A percentile compares a stretch with the other conserved stretches of the same genome.
phyloP scores from a whole-genome alignment of 2,113 vertebrate species.

The Onychostoma macrolepis region DNA sequence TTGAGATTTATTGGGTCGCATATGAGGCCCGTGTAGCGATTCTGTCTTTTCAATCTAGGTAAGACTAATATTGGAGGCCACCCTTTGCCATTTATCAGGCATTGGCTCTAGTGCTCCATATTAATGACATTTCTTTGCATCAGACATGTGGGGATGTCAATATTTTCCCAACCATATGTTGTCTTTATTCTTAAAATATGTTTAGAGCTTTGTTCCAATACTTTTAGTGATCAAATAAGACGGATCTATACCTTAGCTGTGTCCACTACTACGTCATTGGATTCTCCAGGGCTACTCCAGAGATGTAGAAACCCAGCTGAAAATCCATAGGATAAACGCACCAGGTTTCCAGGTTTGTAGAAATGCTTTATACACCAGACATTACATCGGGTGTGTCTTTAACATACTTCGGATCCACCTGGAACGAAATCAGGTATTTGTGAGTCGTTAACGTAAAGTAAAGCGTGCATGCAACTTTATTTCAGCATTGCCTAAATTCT shows the following conservation, averaged over 20 bases:
- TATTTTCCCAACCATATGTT: constrained; percentile 54
- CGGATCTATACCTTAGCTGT: constrained; percentile 68
- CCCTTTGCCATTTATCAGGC: not conserved
- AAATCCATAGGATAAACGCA: constrained; percentile 67
- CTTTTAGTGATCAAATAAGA: constrained; percentile 66
- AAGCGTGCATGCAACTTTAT: constrained; percentile 62
- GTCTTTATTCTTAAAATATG: constrained; percentile 63
- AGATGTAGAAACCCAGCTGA: constrained; percentile 69
- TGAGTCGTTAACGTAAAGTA: constrained; percentile 55
- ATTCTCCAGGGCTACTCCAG: constrained; percentile 68
- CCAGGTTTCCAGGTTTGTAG: constrained; percentile 68
- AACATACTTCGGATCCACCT: constrained; percentile 56
- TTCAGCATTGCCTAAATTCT: constrained; percentile 43
- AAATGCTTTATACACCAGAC: constrained; percentile 67
- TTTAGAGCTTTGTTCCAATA: constrained; percentile 67
- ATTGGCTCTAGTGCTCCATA: constrained; percentile 6
- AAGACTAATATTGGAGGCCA: constrained; percentile 34
- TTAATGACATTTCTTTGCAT: constrained; percentile 56
- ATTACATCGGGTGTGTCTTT: constrained; percentile 58
- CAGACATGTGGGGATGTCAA: constrained; percentile 57
- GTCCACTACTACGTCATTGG: constrained; percentile 65
- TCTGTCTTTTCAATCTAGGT: constrained; percentile 6
- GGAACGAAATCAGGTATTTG: constrained; percentile 55
- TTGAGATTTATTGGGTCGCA: constrained; percentile 54
- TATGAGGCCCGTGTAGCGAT: constrained; percentile 41